These are phyloP conservation scores for Lucilia cuprina DNA, from an alignment of 1,140 invertebrate species.

Conservation along the genomic window DNA sequence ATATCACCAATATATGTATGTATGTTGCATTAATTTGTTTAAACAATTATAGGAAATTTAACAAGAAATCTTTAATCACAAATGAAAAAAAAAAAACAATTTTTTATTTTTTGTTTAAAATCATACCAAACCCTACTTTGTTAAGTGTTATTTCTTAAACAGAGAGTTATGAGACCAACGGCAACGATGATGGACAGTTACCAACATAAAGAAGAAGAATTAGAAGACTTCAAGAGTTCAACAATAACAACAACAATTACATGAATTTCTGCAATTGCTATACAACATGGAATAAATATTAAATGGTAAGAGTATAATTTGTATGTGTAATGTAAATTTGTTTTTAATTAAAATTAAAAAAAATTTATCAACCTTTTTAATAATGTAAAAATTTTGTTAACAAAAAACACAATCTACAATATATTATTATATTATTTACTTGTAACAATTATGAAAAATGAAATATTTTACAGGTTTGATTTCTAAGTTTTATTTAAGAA, in stretches of 20 bases:
- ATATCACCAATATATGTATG: no score
- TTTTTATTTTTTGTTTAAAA: not conserved
- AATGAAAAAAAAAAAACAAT: not conserved
- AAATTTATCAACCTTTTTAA: not conserved
- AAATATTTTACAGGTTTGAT: not conserved
- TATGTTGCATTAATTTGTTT: no score
- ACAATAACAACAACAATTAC: not conserved
- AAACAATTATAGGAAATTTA: no score
- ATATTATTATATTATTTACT: not conserved
- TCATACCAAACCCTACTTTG: not conserved
- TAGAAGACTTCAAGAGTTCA: not conserved
- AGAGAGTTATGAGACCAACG: not conserved
- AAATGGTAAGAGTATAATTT: not conserved
- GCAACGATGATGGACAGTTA: not conserved
- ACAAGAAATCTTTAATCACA: no score
- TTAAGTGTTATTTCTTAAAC: constrained; percentile 11
- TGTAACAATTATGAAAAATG: not conserved
- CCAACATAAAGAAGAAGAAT: not conserved
- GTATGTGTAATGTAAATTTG: not conserved
- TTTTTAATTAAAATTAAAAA: not conserved
- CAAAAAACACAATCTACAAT: not conserved
- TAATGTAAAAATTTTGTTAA: not conserved
- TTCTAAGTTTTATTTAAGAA: not conserved
- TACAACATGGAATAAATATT: not conserved
- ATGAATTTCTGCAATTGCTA: not conserved